Evolutionary conservation across 2,797 vertebrate genomes (phyloP).

Genomic region (Melanotaenia parkinsoni): DNA sequence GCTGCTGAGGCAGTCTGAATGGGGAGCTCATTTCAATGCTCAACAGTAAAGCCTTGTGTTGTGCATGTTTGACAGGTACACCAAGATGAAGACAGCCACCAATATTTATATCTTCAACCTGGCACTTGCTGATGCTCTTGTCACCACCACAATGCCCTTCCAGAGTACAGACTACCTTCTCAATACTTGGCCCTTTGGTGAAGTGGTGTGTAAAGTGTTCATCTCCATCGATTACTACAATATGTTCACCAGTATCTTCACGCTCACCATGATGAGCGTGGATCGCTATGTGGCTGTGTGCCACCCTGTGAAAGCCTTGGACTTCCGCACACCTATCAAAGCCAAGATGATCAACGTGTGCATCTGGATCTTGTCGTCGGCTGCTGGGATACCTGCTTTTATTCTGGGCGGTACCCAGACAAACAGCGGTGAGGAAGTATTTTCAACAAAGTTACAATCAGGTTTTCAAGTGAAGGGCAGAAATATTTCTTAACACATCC

Average conservation of each 20-base stretch:
- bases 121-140: constrained; percentile 93
- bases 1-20: background rate
- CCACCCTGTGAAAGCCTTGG: constrained; percentile 95
- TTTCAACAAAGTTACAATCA: background rate
- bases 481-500: constrained; percentile 31
- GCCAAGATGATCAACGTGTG: constrained; percentile 97
- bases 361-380: constrained; percentile 96
- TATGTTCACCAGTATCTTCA: constrained; percentile 99
- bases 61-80: constrained; percentile 85
- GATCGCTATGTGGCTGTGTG: constrained; percentile 98
- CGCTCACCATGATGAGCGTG: constrained; percentile 98
- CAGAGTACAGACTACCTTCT: constrained; percentile 95
- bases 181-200: constrained; percentile 97
- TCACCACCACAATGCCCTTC: constrained; percentile 96
- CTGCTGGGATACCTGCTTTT: constrained; percentile 94
- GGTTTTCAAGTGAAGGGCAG: constrained; percentile 31
- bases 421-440: constrained; percentile 87
- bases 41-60: constrained; percentile 13
- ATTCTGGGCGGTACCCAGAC: constrained; percentile 94
- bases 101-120: constrained; percentile 99
- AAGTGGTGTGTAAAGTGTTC: constrained; percentile 95
- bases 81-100: constrained; percentile 99
- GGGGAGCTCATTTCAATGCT: constrained; percentile 4
- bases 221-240: constrained; percentile 99
- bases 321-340: constrained; percentile 95